These are phyloP conservation scores for Actenoides hombroni DNA, from an alignment of 2,113 vertebrate genomes.

Conservation along the genomic window DNA sequence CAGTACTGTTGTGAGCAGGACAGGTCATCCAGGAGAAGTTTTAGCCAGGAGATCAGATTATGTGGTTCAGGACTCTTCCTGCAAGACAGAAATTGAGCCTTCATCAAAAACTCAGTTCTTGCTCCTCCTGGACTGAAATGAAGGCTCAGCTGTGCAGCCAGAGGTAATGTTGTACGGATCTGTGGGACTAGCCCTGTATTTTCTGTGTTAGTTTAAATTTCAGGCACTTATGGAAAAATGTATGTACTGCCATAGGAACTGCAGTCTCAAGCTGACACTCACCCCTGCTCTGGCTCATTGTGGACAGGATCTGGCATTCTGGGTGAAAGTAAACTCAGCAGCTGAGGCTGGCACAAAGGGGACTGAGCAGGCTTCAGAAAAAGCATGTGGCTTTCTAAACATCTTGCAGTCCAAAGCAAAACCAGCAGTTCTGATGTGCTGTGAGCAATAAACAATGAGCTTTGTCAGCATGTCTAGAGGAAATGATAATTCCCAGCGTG, in stretches of 20 bases:
- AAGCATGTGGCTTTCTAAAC: slow-evolving; percentile 53
- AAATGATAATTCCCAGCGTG: slow-evolving; percentile 57
- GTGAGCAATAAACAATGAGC: slow-evolving; percentile 66
- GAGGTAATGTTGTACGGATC: rapidly evolving
- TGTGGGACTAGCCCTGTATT: neutral
- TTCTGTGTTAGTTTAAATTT: neutral
- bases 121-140: neutral
- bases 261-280: neutral
- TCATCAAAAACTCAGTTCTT: neutral
- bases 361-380: slow-evolving; percentile 25
- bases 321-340: rapidly evolving
- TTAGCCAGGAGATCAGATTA: neutral
- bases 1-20: neutral
- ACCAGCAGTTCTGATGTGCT: slow-evolving; percentile 56
- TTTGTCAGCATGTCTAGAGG: slow-evolving; percentile 63
- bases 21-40: neutral
- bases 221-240: neutral
- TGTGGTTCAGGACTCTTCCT: neutral
- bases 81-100: neutral
- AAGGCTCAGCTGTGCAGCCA: neutral
- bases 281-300: neutral
- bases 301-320: neutral
- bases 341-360: slow-evolving; percentile 10
- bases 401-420: slow-evolving; percentile 65
- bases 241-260: neutral